A percentile compares a stretch with the other conserved stretches of the same genome.
Conservation (phyloP, 2,888 invertebrate species). For the Xanthorhoe spadicearia region DNA sequence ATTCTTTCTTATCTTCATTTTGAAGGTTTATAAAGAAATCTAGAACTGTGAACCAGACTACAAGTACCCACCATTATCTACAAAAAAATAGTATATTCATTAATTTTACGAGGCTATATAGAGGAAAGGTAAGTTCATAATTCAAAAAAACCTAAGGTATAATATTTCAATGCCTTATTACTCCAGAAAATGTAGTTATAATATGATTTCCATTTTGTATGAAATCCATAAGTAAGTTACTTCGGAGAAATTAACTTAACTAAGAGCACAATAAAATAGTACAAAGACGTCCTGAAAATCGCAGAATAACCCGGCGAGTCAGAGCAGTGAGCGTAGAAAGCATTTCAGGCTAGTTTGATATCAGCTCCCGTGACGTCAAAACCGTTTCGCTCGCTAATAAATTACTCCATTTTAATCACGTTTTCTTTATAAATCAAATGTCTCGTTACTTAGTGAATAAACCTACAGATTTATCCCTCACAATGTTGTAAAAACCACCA, state of each 20-base stretch:
- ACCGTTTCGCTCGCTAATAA: slow-evolving; percentile 61
- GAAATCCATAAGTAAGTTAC: background rate
- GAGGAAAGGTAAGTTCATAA: too few relatives aligned
- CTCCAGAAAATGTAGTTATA: too few relatives aligned
- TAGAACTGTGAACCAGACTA: background rate
- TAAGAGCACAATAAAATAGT: slow-evolving; percentile 11
- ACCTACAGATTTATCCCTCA: background rate
- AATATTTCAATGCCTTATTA: too few relatives aligned
- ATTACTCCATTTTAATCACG: slow-evolving; percentile 56
- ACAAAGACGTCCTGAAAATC: slow-evolving; percentile 43
- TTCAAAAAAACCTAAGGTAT: too few relatives aligned
- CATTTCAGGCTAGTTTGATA: slow-evolving; percentile 83
- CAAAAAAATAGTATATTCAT: too few relatives aligned
- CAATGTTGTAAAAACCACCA: background rate
- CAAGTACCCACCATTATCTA: too few relatives aligned
- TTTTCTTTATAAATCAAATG: slow-evolving; percentile 24
- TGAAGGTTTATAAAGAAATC: background rate
- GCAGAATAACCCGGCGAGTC: slow-evolving; percentile 72
- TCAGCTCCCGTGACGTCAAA: slow-evolving; percentile 79
- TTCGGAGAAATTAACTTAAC: background rate
- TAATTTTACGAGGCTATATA: too few relatives aligned
- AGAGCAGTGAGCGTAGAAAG: slow-evolving; percentile 79
- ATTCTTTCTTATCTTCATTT: background rate
- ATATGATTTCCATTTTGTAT: too few relatives aligned
- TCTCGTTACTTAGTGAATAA: slow-evolving; percentile 7